phyloP scores from a whole-genome alignment of 2,797 vertebrate species.

The Menidia menidia region DNA sequence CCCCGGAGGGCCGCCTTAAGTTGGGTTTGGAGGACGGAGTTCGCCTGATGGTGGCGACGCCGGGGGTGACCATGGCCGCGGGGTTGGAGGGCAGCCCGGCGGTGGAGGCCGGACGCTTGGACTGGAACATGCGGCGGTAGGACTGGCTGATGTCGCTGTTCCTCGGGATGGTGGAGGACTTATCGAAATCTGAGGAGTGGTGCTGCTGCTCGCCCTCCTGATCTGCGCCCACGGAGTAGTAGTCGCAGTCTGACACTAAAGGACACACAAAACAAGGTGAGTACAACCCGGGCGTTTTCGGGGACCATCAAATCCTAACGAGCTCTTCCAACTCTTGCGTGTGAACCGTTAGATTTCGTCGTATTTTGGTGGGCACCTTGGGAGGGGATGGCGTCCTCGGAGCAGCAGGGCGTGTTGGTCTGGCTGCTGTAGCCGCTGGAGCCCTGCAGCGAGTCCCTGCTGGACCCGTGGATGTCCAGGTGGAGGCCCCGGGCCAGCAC shows the following conservation, averaged over 20 bases:
- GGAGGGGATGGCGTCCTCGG: conserved; percentile 90
- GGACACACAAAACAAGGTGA: neutral
- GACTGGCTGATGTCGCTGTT: conserved; percentile 91
- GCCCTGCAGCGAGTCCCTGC: conserved; percentile 91
- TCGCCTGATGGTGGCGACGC: conserved; percentile 86
- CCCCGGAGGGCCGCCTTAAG: conserved; percentile 71
- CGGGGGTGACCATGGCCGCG: conserved; percentile 85
- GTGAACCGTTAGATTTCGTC: neutral
- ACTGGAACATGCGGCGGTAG: conserved; percentile 91
- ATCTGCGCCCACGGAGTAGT: conserved; percentile 89
- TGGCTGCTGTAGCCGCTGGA: conserved; percentile 96
- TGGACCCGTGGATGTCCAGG: conserved; percentile 90
- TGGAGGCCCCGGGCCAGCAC: conserved; percentile 88
- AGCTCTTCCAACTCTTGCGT: neutral
- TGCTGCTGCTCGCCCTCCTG: conserved; percentile 84
- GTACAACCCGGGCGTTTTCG: neutral
- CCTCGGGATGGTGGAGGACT: conserved; percentile 89
- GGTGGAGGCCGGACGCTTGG: conserved; percentile 89
- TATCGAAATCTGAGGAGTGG: conserved; percentile 83
- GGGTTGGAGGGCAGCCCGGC: conserved; percentile 87
- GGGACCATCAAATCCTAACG: neutral
- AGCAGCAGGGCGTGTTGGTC: conserved; percentile 92
- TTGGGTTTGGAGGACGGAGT: conserved; percentile 91
- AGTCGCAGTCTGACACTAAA: conserved; percentile 91
- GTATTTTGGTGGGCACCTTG: conserved; percentile 77